Conservation (phyloP, 2,797 vertebrate species). For the Triplophysa bombifrons region DNA sequence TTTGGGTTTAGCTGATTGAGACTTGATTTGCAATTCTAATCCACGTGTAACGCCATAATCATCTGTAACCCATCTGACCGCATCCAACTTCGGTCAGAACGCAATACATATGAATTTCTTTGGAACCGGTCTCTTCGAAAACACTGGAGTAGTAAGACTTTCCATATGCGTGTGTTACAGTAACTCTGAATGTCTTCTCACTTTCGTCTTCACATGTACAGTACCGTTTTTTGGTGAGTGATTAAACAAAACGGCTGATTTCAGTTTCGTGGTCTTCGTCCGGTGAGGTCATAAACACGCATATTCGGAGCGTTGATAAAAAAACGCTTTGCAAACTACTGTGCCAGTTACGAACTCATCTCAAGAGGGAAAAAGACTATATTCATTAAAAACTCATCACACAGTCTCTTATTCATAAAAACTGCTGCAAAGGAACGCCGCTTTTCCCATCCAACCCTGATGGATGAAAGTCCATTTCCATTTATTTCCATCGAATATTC, state of each 20-base stretch:
- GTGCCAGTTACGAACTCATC: too few species aligned
- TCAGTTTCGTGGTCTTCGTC: constrained; percentile 9
- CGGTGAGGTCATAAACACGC: neutral
- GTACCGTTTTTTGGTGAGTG: neutral
- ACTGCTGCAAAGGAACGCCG: neutral
- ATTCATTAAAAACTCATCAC: too few species aligned
- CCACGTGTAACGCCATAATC: constrained; percentile 23
- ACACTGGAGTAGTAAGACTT: constrained; percentile 42
- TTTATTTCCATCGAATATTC: neutral
- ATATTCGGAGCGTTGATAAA: neutral
- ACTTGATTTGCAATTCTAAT: constrained; percentile 45
- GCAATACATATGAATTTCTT: neutral
- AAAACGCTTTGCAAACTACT: neutral
- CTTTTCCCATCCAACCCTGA: neutral
- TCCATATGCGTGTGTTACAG: constrained; percentile 47
- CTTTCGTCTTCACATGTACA: neutral
- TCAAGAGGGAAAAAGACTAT: too few species aligned
- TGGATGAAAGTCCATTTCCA: neutral
- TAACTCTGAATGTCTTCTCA: constrained; percentile 4
- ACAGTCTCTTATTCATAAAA: too few species aligned
- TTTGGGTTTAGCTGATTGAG: constrained; percentile 34
- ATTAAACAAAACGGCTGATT: constrained; percentile 15
- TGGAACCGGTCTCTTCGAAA: constrained; percentile 28
- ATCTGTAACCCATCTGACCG: constrained; percentile 26
- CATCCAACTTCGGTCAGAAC: neutral